phyloP scores from a whole-genome alignment of 1,140 invertebrate genomes.

The Drosophila sp. region DNA sequence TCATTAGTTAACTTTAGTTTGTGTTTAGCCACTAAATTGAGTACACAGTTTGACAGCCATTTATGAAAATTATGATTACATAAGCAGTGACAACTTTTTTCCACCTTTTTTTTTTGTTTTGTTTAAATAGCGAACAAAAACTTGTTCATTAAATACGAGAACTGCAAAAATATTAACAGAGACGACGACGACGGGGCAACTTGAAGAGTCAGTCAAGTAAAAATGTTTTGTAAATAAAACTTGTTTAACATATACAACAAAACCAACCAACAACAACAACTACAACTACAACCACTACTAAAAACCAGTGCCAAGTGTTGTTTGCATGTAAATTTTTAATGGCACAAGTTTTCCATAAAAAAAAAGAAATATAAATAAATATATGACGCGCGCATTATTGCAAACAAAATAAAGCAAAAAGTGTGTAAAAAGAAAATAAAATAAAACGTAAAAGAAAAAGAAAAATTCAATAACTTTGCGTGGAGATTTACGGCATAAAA shows the following conservation, averaged over 20 bases:
- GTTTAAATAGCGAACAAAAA: constrained; percentile 43
- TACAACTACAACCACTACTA: not conserved
- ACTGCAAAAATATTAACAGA: constrained; percentile 58
- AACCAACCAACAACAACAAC: constrained; percentile 4
- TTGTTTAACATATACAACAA: constrained; percentile 55
- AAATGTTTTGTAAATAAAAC: constrained; percentile 79
- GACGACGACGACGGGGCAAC: not conserved
- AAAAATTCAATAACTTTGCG: not conserved
- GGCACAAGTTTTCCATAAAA: constrained; percentile 75
- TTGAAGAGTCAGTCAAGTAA: constrained; percentile 31
- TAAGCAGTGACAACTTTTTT: constrained; percentile 44
- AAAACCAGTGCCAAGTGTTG: constrained; percentile 47
- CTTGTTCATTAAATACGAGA: constrained; percentile 76
- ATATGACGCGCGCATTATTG: constrained; percentile 22
- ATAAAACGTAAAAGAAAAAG: constrained; percentile 12
- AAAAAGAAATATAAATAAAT: constrained; percentile 11
- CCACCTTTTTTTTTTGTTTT: constrained; percentile 15
- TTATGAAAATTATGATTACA: constrained; percentile 51
- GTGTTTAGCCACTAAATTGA: constrained; percentile 6
- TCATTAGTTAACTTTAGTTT: not conserved
- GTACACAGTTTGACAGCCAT: constrained; percentile 29
- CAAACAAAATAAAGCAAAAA: constrained; percentile 27
- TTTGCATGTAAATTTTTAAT: constrained; percentile 75
- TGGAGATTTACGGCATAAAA: not conserved
- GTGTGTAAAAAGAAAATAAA: constrained; percentile 18